Conservation (phyloP, 2,888 invertebrate genomes). For the Spisula solida region DNA sequence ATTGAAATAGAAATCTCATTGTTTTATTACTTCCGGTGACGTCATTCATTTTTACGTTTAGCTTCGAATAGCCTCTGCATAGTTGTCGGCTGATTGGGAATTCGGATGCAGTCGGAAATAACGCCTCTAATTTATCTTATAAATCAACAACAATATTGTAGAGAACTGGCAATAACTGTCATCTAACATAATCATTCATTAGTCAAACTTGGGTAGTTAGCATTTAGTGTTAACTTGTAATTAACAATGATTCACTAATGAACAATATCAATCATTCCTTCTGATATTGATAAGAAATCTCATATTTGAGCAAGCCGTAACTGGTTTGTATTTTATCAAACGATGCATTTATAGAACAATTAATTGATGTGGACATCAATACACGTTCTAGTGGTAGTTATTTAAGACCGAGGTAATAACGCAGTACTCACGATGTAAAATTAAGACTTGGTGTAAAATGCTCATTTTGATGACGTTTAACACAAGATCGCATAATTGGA, state of each 20-base stretch:
- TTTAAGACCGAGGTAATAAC: neutral
- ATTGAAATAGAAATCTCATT: neutral
- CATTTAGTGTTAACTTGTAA: constrained; percentile 5
- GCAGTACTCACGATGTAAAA: too few relatives aligned
- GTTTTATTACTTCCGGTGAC: neutral
- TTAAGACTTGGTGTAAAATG: too few relatives aligned
- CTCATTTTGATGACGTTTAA: too few relatives aligned
- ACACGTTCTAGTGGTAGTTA: neutral
- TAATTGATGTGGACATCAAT: neutral
- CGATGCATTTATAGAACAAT: neutral
- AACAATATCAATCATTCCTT: neutral
- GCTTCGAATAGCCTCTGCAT: neutral
- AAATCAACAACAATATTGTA: constrained; percentile 53
- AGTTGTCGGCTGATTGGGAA: neutral
- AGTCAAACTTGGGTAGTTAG: constrained; percentile 47
- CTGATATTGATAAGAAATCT: neutral
- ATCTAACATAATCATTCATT: constrained; percentile 49
- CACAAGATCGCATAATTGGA: too few relatives aligned
- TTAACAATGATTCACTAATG: constrained; percentile 10
- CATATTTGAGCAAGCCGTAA: neutral
- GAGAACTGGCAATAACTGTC: constrained; percentile 26
- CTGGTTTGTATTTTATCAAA: neutral
- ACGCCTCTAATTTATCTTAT: constrained; percentile 51
- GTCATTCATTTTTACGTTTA: neutral
- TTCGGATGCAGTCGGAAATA: constrained; percentile 49